phyloP scores from a whole-genome alignment of 2,797 vertebrate species.

The Bovichtus variegatus region DNA sequence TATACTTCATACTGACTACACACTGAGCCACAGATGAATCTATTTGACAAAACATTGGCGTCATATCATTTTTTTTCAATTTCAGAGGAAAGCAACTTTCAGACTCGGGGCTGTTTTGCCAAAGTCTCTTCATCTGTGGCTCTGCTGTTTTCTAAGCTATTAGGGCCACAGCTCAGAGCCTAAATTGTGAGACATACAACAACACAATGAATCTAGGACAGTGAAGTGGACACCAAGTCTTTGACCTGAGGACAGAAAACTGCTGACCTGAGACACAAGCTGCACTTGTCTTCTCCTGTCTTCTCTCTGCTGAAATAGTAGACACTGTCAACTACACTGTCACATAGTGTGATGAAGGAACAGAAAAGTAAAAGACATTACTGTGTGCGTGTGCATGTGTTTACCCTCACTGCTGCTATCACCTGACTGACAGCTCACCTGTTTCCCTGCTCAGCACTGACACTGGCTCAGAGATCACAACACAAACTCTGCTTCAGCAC shows the following conservation, averaged over 20 bases:
- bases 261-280: slow-evolving; percentile 91
- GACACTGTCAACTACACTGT: slow-evolving; percentile 88
- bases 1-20: slow-evolving; percentile 76
- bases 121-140: slow-evolving; percentile 75
- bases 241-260: slow-evolving; percentile 86
- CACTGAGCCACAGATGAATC: slow-evolving; percentile 77
- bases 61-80: slow-evolving; percentile 26
- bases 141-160: slow-evolving; percentile 73
- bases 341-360: slow-evolving; percentile 69
- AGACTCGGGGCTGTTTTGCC: slow-evolving; percentile 34
- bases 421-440: slow-evolving; percentile 57
- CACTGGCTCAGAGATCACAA: slow-evolving; percentile 50
- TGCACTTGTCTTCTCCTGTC: slow-evolving; percentile 91
- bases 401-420: slow-evolving; percentile 38
- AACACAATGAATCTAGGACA: slow-evolving; percentile 81
- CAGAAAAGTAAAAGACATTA: slow-evolving; percentile 52
- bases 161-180: slow-evolving; percentile 73
- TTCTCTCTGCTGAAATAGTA: slow-evolving; percentile 92
- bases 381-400: slow-evolving; percentile 38
- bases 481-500: slow-evolving; percentile 38
- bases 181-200: slow-evolving; percentile 81
- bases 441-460: slow-evolving; percentile 59
- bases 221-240: slow-evolving; percentile 83
- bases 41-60: slow-evolving; percentile 57
- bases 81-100: slow-evolving; percentile 28